Evolutionary conservation across 2,797 vertebrate species (phyloP).

Genomic region (Zalophus californianus): DNA sequence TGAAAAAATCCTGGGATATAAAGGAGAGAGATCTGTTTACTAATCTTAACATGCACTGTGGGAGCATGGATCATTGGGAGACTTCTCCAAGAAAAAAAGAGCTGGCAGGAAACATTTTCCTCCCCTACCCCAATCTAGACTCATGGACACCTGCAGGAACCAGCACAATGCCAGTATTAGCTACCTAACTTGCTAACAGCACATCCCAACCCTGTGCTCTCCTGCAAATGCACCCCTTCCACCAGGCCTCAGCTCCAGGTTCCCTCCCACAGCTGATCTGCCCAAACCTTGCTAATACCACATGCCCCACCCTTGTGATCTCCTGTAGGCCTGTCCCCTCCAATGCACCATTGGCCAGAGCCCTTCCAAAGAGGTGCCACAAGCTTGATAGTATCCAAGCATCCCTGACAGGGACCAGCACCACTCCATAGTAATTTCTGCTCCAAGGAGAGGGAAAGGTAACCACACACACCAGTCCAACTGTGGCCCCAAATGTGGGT

Average conservation of each 20-base stretch:
- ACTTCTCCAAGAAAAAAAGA: neutral
- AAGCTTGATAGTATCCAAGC: neutral
- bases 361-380: neutral
- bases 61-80: neutral
- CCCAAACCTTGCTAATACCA: neutral
- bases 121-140: neutral
- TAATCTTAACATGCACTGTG: neutral
- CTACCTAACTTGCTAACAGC: neutral
- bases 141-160: neutral
- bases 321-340: neutral
- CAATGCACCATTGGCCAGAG: neutral
- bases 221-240: neutral
- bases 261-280: neutral
- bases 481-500: neutral
- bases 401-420: neutral
- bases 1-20: neutral
- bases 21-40: neutral
- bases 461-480: neutral
- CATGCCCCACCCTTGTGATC: neutral
- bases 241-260: neutral
- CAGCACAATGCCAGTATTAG: neutral
- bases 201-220: neutral
- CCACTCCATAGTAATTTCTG: neutral
- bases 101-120: neutral
- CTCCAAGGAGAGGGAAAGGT: neutral